A percentile compares a stretch with the other conserved stretches of the same genome.
phyloP scores from a whole-genome alignment of 2,113 vertebrate genomes.

The Gymnarchus niloticus region DNA sequence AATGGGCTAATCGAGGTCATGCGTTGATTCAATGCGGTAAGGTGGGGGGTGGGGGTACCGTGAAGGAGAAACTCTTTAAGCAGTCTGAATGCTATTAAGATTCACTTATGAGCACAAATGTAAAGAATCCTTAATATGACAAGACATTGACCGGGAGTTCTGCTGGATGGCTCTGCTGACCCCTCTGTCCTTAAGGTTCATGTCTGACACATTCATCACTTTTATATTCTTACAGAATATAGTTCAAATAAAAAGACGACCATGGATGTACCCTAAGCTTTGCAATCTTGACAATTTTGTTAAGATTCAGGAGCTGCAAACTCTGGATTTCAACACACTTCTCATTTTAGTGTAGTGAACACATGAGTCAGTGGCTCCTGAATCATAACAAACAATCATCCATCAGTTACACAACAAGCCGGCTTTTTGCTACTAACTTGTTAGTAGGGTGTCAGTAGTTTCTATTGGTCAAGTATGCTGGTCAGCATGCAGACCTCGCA shows the following conservation, averaged over 20 bases:
- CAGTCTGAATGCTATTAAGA: not conserved
- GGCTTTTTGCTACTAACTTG: not conserved
- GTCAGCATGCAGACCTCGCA: not conserved
- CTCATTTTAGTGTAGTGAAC: no score
- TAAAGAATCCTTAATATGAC: not conserved
- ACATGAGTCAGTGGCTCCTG: not conserved
- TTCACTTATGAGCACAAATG: not conserved
- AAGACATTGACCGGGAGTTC: not conserved
- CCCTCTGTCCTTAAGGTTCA: no score
- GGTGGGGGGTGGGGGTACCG: not conserved
- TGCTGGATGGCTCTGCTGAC: no score
- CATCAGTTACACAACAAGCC: not conserved
- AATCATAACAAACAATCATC: not conserved
- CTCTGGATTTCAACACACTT: no score
- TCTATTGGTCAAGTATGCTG: not conserved
- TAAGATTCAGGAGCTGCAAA: no score
- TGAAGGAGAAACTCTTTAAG: not conserved
- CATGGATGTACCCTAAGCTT: not conserved
- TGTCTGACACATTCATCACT: no score
- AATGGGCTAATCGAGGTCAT: conserved; percentile 1
- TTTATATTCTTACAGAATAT: no score
- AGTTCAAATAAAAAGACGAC: no score
- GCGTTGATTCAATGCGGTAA: not conserved
- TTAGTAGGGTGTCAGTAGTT: not conserved
- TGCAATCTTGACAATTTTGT: no score